These are phyloP conservation scores for Pachycephus smyrnensis DNA, from an alignment of 2,888 invertebrate genomes.

Conservation along the genomic window DNA sequence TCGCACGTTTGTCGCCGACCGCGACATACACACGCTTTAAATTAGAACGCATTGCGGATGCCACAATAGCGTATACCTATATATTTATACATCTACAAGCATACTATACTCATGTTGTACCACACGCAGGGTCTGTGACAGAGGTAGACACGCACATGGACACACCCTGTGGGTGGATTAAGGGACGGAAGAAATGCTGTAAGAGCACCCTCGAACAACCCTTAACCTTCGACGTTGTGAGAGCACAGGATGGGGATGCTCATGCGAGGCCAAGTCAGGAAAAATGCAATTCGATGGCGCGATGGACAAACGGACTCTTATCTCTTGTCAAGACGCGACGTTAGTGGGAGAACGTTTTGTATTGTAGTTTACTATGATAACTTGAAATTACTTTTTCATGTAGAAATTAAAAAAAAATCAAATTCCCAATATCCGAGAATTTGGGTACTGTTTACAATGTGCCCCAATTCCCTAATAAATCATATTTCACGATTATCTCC, in stretches of 20 bases:
- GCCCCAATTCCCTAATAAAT: background rate
- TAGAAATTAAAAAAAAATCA: background rate
- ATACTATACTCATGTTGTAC: too few species aligned
- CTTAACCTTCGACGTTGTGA: background rate
- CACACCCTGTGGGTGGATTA: background rate
- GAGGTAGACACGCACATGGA: too few species aligned
- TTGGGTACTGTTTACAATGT: background rate
- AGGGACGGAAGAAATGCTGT: background rate
- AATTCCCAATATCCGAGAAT: background rate
- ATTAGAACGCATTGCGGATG: too few species aligned
- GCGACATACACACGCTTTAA: too few species aligned
- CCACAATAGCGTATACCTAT: too few species aligned
- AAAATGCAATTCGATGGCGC: background rate
- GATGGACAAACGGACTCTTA: background rate
- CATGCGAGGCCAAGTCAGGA: background rate
- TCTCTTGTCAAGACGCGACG: background rate
- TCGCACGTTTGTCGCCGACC: too few species aligned
- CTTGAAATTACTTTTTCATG: background rate
- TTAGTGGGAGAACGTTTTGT: background rate
- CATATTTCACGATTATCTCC: background rate
- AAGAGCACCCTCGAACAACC: background rate
- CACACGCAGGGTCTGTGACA: too few species aligned
- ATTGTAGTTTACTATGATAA: background rate
- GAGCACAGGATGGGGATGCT: background rate
- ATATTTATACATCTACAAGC: too few species aligned